Evolutionary conservation across 1,140 invertebrate species (phyloP).

Genomic region (Pseudomyrmex gracilis): DNA sequence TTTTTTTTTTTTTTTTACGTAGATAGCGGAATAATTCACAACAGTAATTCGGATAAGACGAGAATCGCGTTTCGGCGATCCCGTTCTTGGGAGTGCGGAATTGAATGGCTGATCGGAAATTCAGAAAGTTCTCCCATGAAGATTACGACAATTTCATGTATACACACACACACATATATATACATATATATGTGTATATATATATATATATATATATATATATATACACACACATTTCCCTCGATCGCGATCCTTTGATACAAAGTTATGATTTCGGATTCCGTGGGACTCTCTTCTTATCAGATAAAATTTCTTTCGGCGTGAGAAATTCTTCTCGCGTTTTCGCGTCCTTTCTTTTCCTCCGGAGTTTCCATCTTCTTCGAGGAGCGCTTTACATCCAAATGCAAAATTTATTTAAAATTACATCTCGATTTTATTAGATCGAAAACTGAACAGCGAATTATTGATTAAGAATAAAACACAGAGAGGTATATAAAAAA

Average conservation of each 20-base stretch:
- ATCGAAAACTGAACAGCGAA: not conserved
- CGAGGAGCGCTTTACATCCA: not conserved
- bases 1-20: not conserved
- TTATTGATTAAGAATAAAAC: not conserved
- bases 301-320: constrained; percentile 10
- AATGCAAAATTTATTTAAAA: constrained; percentile 13
- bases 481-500: no score
- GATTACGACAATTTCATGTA: constrained; percentile 44
- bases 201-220: no score
- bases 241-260: constrained; percentile 26
- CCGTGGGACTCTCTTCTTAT: not conserved
- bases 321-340: not conserved
- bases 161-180: not conserved
- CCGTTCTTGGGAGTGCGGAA: not conserved
- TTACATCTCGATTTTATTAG: not conserved
- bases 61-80: constrained; percentile 4
- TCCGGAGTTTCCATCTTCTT: not conserved
- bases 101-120: constrained; percentile 48
- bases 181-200: no score
- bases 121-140: constrained; percentile 21
- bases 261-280: constrained; percentile 42
- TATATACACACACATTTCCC: no score
- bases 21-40: constrained; percentile 28
- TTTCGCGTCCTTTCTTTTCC: not conserved
- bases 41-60: constrained; percentile 39